Conservation (phyloP, 2,888 invertebrate species). For the Pinctada fucata region DNA sequence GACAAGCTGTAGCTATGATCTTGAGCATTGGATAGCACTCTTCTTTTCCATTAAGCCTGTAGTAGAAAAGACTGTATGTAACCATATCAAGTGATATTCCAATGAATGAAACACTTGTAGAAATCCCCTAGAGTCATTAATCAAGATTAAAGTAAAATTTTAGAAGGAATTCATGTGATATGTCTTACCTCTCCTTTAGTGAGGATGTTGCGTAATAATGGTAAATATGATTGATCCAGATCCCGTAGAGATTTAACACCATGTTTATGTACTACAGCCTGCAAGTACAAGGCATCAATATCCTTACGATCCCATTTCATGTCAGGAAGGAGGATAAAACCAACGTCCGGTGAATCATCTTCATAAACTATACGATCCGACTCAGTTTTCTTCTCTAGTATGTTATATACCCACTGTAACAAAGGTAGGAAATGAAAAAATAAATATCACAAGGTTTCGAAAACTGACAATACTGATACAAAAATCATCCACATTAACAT, state of each 20-base stretch:
- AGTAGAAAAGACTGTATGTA: too few species aligned
- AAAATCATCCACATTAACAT: neutral
- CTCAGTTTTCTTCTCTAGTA: constrained; percentile 93
- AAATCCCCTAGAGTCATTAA: too few species aligned
- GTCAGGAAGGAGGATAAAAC: constrained; percentile 90
- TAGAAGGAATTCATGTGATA: too few species aligned
- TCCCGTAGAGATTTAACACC: constrained; percentile 91
- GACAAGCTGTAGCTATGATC: too few species aligned
- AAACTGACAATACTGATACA: neutral
- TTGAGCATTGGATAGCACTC: too few species aligned
- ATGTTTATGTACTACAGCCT: constrained; percentile 86
- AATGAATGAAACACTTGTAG: too few species aligned
- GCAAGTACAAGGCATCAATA: constrained; percentile 87
- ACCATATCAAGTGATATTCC: too few species aligned
- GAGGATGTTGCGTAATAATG: constrained; percentile 88
- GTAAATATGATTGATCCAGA: constrained; percentile 86
- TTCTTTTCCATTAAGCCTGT: too few species aligned
- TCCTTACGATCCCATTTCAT: constrained; percentile 94
- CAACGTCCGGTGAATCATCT: constrained; percentile 82
- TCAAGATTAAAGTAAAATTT: too few species aligned
- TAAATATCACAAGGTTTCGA: neutral
- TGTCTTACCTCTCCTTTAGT: constrained; percentile 84
- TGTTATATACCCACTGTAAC: constrained; percentile 97
- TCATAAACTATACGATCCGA: constrained; percentile 90
- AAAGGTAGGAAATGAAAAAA: constrained; percentile 4